phyloP scores from a whole-genome alignment of 2,113 vertebrate species.

The Eptatretus burgeri region DNA sequence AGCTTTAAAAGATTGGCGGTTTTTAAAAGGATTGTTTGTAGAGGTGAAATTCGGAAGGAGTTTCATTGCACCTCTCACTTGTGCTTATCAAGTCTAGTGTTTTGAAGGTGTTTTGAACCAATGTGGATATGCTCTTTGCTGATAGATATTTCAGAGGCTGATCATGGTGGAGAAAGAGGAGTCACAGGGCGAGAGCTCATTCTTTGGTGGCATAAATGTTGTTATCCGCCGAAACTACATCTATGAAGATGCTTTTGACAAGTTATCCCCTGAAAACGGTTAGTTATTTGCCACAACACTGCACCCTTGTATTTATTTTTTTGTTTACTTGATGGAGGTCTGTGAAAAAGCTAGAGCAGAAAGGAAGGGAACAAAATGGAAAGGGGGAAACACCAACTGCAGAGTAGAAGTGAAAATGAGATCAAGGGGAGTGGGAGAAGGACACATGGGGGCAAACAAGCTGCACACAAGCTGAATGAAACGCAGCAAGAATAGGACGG shows the following conservation, averaged over 20 bases:
- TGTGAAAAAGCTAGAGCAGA: background rate
- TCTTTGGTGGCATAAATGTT: conserved; percentile 72
- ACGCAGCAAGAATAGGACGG: no score
- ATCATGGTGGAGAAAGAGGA: conserved; percentile 91
- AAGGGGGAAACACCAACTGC: no score
- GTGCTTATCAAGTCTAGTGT: background rate
- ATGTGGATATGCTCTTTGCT: conserved; percentile 9
- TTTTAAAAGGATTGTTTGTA: background rate
- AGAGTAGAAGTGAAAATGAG: no score
- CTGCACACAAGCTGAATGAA: no score
- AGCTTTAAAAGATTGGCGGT: background rate
- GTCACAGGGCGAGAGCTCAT: conserved; percentile 71
- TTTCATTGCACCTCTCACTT: background rate
- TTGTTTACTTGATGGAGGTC: background rate
- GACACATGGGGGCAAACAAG: no score
- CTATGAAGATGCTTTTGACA: conserved; percentile 95
- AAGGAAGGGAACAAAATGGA: no score
- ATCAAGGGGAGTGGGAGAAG: no score
- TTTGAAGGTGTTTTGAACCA: background rate
- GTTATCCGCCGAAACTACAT: conserved; percentile 94
- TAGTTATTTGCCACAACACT: conserved; percentile 7
- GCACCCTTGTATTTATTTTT: background rate
- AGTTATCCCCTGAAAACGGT: conserved; percentile 94
- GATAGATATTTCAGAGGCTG: conserved; percentile 76
- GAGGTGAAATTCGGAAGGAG: background rate